phyloP scores from a whole-genome alignment of 2,888 invertebrate species.

The Achlya flavicornis region DNA sequence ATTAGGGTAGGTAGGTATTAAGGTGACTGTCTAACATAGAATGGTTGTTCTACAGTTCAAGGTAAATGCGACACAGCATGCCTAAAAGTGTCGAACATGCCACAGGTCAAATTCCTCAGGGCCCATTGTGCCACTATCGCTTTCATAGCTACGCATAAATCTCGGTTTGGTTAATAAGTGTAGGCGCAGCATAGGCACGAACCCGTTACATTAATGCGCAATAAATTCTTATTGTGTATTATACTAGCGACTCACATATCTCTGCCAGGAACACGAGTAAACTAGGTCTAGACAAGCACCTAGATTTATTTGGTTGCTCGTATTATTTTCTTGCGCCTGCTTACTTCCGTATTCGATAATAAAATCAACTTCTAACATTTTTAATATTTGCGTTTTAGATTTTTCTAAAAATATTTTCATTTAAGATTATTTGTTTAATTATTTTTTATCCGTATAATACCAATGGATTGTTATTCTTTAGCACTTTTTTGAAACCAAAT shows the following conservation, averaged over 20 bases:
- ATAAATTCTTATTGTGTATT: constrained; percentile 51
- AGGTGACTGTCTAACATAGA: constrained; percentile 2
- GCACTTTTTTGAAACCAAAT: too few relatives aligned
- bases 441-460: too few relatives aligned
- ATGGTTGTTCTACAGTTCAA: constrained; percentile 25
- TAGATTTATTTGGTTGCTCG: constrained; percentile 21
- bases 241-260: constrained; percentile 17
- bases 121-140: constrained; percentile 75
- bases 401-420: too few relatives aligned
- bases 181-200: constrained; percentile 73
- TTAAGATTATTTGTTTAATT: too few relatives aligned
- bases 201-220: constrained; percentile 59
- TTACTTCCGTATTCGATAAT: background rate
- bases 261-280: constrained; percentile 19
- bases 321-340: background rate
- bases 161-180: constrained; percentile 77
- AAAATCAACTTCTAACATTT: background rate
- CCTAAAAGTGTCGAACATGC: constrained; percentile 49
- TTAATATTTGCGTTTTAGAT: too few relatives aligned
- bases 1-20: background rate
- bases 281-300: constrained; percentile 20
- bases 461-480: too few relatives aligned
- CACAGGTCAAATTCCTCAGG: constrained; percentile 74
- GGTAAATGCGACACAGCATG: constrained; percentile 32
- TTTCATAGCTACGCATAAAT: constrained; percentile 73